Evolutionary conservation across 2,113 vertebrate species (phyloP).

Genomic region (Mesembrinibis cayennensis): DNA sequence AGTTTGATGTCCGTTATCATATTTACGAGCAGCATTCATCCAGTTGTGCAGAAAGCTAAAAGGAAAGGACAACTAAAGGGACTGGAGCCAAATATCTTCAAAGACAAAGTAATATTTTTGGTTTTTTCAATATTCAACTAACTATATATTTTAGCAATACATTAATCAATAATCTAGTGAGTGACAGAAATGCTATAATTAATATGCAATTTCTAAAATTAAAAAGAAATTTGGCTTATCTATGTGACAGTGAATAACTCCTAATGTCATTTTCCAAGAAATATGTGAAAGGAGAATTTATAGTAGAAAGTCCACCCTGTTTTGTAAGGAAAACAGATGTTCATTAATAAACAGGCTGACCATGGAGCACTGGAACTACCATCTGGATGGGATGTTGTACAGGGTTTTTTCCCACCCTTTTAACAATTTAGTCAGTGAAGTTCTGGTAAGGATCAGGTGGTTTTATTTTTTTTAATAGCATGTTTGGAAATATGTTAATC

Average conservation of each 20-base stretch:
- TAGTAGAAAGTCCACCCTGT: constrained; percentile 55
- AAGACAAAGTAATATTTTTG: background rate
- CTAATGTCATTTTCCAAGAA: constrained; percentile 16
- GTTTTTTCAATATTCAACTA: background rate
- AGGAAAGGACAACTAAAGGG: constrained; percentile 3
- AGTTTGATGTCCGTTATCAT: background rate
- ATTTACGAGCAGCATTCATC: background rate
- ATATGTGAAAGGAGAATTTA: constrained; percentile 54
- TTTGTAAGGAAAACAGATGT: constrained; percentile 69
- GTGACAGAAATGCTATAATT: constrained; percentile 21
- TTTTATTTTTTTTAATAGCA: background rate
- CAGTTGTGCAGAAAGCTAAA: background rate
- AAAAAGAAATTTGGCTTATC: constrained; percentile 4
- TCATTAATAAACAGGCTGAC: constrained; percentile 70
- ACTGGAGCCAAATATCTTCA: constrained; percentile 21
- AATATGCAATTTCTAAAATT: constrained; percentile 26
- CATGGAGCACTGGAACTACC: constrained; percentile 42
- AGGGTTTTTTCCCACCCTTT: background rate
- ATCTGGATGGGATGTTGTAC: background rate
- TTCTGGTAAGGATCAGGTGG: constrained; percentile 39
- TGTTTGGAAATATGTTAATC: constrained; percentile 26
- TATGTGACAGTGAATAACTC: background rate
- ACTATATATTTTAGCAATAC: background rate
- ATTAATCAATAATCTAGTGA: background rate
- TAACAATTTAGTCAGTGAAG: constrained; percentile 40